phyloP scores from a whole-genome alignment of 2,797 vertebrate genomes.

The Hyperoplus immaculatus region DNA sequence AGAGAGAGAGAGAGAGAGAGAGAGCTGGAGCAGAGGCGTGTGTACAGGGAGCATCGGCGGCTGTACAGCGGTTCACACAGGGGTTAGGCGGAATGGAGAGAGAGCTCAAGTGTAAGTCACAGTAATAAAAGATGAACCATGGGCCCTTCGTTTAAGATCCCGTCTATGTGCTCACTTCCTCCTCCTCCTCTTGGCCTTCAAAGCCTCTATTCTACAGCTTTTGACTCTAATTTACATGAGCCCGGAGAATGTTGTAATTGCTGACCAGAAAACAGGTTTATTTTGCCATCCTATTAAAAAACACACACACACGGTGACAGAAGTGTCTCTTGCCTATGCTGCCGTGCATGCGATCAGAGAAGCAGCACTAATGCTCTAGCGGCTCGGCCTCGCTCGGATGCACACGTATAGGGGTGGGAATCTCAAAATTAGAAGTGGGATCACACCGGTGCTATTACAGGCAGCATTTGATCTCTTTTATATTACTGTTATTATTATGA shows the following conservation, averaged over 20 bases:
- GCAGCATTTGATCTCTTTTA: constrained; percentile 40
- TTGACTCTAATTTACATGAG: constrained; percentile 62
- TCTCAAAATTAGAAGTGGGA: constrained; percentile 75
- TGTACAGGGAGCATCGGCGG: constrained; percentile 8
- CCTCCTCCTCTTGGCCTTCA: constrained; percentile 41
- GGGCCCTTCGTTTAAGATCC: constrained; percentile 63
- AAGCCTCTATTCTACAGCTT: constrained; percentile 75
- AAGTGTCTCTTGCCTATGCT: constrained; percentile 48
- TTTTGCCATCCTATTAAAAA: constrained; percentile 78
- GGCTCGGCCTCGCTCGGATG: constrained; percentile 57
- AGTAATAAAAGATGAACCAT: constrained; percentile 47
- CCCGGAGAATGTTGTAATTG: constrained; percentile 73
- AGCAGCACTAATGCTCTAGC: constrained; percentile 65
- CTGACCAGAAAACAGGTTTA: constrained; percentile 82
- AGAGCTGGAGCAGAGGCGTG: not conserved
- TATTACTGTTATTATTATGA: constrained; percentile 23
- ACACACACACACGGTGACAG: constrained; percentile 73
- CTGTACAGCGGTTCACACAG: constrained; percentile 20
- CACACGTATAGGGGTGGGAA: constrained; percentile 62
- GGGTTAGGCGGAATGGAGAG: constrained; percentile 37
- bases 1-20: not conserved
- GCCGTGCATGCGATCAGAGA: constrained; percentile 51
- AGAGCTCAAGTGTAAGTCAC: constrained; percentile 39
- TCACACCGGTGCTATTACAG: constrained; percentile 63
- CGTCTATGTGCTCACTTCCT: constrained; percentile 37